phyloP scores from a whole-genome alignment of 2,113 vertebrate genomes.

The rat (Rattus norvegicus) region GRCr8 NC_086025.1:47678501-47679000 shows the following conservation, averaged over 20 bases:
- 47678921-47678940: background rate
- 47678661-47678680: background rate
- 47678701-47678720: background rate
- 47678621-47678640: background rate
- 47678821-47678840: background rate
- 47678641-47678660: no score
- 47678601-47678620: background rate
- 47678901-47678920: background rate
- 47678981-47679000: background rate
- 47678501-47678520: background rate
- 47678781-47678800: background rate
- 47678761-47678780: background rate
- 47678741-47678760: slow-evolving; percentile 19
- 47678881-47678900: background rate
- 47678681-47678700: background rate
- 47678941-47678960: background rate
- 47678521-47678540: background rate
- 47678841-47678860: background rate
- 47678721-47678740: background rate
- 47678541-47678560: background rate
- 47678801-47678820: background rate
- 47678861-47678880: background rate
- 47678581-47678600: background rate
- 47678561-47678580: background rate
- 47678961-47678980: background rate